Evolutionary conservation across 2,888 invertebrate species (phyloP), one percentile per base, ranked within the genome.

Genomic region (Lapara coniferarum): DNA sequence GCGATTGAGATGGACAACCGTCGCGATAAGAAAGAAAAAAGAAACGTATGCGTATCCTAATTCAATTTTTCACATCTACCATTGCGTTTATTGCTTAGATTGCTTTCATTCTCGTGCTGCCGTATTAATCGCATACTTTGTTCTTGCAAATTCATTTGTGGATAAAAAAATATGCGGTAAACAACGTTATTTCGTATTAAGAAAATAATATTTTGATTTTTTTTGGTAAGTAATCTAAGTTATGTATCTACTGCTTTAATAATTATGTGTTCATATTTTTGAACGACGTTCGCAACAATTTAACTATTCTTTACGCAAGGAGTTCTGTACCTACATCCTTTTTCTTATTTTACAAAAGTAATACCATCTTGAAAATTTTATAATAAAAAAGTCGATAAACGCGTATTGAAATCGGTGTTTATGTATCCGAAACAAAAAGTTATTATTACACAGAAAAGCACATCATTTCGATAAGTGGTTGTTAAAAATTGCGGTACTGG

Each of bases 401-500:
- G 46, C 19, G 66, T 70, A 58, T 70, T 69, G 69, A 76, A 76
- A 79, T 80, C 75, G 74, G 75, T 74, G 75, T 77, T 78, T 73
- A 72, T 74, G 71, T 74, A 71, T 77, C 76, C 76, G 77, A 74
- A 74, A 78, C 75, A 77, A 82, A 79, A 78, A 73, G 75, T 78
- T 78, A 82, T 77, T 74, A 77, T 75, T 78, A 79, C 78, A 78
- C 77, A 77, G 82, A 83, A 85, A 83, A 81, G 80, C 78, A 79
- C 75, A 81, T 81, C 80, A 77, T 77, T 77, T 78, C 79, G 77
- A 80, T 84, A 84, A 83, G 83, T 83, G 79, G 83, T 78, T 78
- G 78, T 81, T 83, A 84, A 87, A 85, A 88, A 87, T 81, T 85
- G 83, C 86, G 82, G 83, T 80, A 81, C 83, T 81, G 81, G 75